A percentile compares a stretch with the other conserved stretches of the same genome.
Evolutionary conservation across 2,113 vertebrate genomes (phyloP).

Genomic region (Actenoides hombroni): DNA sequence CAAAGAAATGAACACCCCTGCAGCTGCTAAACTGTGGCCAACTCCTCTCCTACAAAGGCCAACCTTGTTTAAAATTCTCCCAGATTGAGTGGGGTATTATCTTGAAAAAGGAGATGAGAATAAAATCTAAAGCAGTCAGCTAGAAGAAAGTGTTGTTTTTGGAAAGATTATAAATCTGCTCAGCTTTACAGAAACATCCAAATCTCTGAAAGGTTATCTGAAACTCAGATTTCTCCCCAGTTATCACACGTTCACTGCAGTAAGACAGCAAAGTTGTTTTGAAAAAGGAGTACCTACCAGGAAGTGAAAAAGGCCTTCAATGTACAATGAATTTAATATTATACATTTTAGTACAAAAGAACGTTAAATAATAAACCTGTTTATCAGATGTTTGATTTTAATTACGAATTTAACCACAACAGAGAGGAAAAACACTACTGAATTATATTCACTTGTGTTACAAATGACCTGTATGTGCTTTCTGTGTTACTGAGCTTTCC

Average conservation of each 20-base stretch:
- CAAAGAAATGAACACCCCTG: background rate
- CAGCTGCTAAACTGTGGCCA: background rate
- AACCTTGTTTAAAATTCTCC: background rate
- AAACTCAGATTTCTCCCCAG: background rate
- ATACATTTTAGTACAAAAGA: background rate
- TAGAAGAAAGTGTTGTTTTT: background rate
- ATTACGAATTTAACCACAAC: background rate
- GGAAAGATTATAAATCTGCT: background rate
- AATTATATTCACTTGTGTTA: background rate
- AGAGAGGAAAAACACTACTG: background rate
- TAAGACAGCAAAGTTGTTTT: background rate
- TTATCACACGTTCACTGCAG: background rate
- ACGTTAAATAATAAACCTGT: background rate
- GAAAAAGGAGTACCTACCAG: background rate
- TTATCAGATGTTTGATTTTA: slow-evolving; percentile 15
- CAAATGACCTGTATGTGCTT: slow-evolving; percentile 1
- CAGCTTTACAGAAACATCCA: background rate
- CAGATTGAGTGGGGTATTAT: background rate
- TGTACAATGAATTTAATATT: background rate
- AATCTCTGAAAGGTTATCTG: background rate
- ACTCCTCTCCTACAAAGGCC: background rate
- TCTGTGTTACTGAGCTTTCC: background rate
- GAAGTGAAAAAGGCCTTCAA: background rate
- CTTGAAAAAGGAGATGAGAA: background rate
- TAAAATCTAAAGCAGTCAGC: background rate